These are phyloP conservation scores for Drosophila punjabiensis DNA, from an alignment of 1,140 invertebrate genomes.

Conservation along the genomic window DNA sequence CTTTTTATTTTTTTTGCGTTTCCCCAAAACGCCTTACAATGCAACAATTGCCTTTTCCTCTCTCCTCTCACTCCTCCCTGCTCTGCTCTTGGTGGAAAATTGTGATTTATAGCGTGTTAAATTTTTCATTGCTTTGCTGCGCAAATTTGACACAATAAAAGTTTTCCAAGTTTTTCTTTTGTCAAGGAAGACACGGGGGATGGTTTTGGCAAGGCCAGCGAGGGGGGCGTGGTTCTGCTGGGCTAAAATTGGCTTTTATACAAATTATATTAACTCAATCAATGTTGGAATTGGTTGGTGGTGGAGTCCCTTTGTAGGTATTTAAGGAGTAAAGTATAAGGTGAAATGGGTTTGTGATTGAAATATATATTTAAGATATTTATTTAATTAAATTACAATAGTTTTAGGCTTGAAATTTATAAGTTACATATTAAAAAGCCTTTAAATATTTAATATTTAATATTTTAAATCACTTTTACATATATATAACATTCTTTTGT, in stretches of 20 bases:
- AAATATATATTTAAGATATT: no score
- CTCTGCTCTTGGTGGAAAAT: slow-evolving; percentile 46
- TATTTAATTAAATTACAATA: not conserved
- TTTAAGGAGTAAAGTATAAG: not conserved
- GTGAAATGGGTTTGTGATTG: no score
- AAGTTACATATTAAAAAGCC: no score
- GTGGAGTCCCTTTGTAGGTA: not conserved
- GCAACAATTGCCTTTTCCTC: slow-evolving; percentile 66
- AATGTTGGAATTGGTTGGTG: slow-evolving; percentile 18
- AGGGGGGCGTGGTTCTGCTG: not conserved
- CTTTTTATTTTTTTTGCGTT: no score
- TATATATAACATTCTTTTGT: no score
- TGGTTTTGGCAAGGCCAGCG: not conserved
- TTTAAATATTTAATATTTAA: not conserved
- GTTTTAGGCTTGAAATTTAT: not conserved
- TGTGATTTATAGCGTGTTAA: slow-evolving; percentile 83
- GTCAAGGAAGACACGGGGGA: not conserved
- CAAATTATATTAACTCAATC: slow-evolving; percentile 80
- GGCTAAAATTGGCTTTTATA: slow-evolving; percentile 76
- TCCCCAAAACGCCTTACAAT: slow-evolving; percentile 17
- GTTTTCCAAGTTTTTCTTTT: slow-evolving; percentile 48
- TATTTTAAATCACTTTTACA: not conserved
- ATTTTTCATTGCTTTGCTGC: slow-evolving; percentile 75
- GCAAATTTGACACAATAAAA: slow-evolving; percentile 79
- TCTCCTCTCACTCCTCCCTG: not conserved